Base-by-base conservation (phyloP, 2,888 invertebrate genomes). In the Tanaodytes sp. region DNA sequence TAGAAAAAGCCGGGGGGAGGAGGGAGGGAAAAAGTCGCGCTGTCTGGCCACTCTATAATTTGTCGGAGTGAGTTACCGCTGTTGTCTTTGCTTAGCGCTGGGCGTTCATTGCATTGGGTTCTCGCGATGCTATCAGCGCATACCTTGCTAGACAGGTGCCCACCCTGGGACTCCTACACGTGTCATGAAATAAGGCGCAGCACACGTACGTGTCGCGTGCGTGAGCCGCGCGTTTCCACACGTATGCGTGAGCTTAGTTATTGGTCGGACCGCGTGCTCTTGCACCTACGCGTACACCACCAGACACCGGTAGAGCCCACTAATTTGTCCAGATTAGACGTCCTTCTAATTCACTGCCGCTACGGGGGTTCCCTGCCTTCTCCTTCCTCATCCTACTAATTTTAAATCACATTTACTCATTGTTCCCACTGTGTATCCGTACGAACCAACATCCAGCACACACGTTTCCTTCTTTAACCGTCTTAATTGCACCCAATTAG, bases 1-100 rank as follows among this genome's bases (percentile, higher is more conserved):
- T 9, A 27, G 27, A 27, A 27, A 37, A 54, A 42, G 39, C n/a
- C n/a, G 54, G 54, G 39, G 14, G 43, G 59, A 70, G 37, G 64
- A 63, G 58, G 66, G 33, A 54, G 64, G 62, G 65, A 57, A 55
- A 77, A 76, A 79, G 76, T 77, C 79, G 75, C 78, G 77, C 74
- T 76, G 79, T 79, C 79, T 79, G 79, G 77, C 77, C 79, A 79
- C 78, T 82, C 81, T 80, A 83, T 82, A 83, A 83, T 83, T 82
- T 82, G 82, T 83, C 82, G 81, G 79, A 80, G 80, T 83, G 83
- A 83, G 81, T 83, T 82, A 83, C 82, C 79, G 82, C 79, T 78
- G 79, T 82, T 82, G 82, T 82, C 81, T 80, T 80, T 82, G 80
- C 82, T 82, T 79, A 82, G 77, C 79, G 77, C 71, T 80, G 81